Evolutionary conservation across 2,888 invertebrate genomes (phyloP), one percentile per base, ranked within the genome.

Genomic region (Empis stercorea): DNA sequence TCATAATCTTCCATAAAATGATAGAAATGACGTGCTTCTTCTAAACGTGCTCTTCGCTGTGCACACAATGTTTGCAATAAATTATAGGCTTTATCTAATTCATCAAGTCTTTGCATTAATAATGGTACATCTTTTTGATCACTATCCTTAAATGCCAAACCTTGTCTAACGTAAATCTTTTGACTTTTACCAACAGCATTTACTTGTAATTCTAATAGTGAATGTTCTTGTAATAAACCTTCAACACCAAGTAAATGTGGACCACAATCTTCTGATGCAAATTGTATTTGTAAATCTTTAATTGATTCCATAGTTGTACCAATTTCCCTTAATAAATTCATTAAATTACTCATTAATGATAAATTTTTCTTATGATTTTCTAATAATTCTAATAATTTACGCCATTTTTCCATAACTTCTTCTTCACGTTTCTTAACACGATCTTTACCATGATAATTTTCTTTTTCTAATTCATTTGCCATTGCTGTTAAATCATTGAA

Each of bases 1-100:
- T 97, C 96, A 58, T 93, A 87, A 63, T 97, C 96, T 68, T 95
- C 93, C 48, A 95, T 72, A 71, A 97, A 95, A 70, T 95, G 93
- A 72, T 87, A 95, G 60, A 93, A 87, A 61, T 89, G 87, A 49
- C 93, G 76, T 0, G 94, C 92, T 60, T 95, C 93, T 65, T 96
- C 94, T 13, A 99, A 72, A 13, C 87, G 76, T 1, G 81, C 82
- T 52, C 91, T 83, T 9, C 94, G 78, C 56, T 81, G 81, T 46
- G 64, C 60, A 32, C 66, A 66, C 0, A 63, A 55, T 14, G 63
- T 61, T 15, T 65, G 52, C 13, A 70, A 55, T 43, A 58, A 58
- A n/a, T 10, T 48, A 59, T 88, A 87, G 5, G 85, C 83, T 9
- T 78, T 75, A 54, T 88, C 84, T 42, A 96, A 73, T 54, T 82